These are phyloP conservation scores for Butorides virescens DNA, from an alignment of 2,113 vertebrate genomes.

Conservation along the genomic window DNA sequence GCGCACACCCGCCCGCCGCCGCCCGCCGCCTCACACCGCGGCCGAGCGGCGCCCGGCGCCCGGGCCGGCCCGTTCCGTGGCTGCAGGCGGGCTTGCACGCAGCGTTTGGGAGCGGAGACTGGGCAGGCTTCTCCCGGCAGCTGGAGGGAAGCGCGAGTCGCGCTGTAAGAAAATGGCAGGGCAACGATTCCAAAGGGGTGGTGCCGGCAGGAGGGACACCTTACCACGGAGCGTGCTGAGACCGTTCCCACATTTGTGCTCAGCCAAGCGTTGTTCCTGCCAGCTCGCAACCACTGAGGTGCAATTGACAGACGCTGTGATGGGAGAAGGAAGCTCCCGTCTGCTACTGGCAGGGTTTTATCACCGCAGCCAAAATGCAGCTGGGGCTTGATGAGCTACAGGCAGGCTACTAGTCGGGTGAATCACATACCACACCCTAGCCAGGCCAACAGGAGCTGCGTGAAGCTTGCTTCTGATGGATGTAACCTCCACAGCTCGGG, in stretches of 20 bases:
- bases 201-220: not conserved
- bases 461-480: not conserved
- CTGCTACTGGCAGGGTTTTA: too few relatives aligned
- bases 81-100: too few relatives aligned
- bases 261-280: not conserved
- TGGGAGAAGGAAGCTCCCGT: too few relatives aligned
- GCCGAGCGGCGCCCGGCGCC: accelerated
- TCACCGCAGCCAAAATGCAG: not conserved
- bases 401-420: not conserved
- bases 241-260: accelerated
- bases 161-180: accelerated
- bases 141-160: too few relatives aligned
- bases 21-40: not conserved
- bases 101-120: accelerated
- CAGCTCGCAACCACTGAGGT: accelerated
- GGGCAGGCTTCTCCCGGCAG: not conserved
- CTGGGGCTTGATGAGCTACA: not conserved
- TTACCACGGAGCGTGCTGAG: accelerated
- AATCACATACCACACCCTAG: not conserved
- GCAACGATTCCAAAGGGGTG: accelerated
- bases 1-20: accelerated
- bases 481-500: not conserved
- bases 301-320: accelerated
- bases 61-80: accelerated
- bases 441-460: not conserved